These are phyloP conservation scores for Alectoris magna DNA, from an alignment of 2,797 vertebrate species.

Conservation along the genomic window DNA sequence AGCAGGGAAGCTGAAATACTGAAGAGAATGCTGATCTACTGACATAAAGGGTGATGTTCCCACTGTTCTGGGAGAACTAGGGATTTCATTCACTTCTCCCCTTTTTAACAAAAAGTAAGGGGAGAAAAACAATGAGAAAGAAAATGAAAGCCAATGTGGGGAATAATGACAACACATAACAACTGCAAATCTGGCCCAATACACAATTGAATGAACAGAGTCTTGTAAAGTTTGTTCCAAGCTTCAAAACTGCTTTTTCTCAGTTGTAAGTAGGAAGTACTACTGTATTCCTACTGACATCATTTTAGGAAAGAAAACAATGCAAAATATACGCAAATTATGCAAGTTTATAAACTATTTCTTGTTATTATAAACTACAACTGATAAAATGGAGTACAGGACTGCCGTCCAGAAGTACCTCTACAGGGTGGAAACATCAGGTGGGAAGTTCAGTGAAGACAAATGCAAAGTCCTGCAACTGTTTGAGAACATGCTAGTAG, in stretches of 20 bases:
- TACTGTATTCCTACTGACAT: not conserved
- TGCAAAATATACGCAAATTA: not conserved
- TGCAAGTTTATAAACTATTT: not conserved
- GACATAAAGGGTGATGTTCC: not conserved
- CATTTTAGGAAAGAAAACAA: not conserved
- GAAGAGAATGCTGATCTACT: not conserved
- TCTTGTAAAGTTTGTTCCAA: not conserved
- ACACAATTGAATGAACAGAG: not conserved
- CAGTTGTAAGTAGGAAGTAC: not conserved
- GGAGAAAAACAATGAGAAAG: not conserved
- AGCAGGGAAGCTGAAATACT: not conserved
- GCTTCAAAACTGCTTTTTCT: not conserved
- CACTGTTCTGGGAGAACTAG: not conserved
- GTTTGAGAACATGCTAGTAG: not conserved
- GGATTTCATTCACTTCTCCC: not conserved
- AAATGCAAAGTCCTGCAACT: not conserved
- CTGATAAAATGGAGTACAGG: not conserved
- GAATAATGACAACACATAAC: not conserved
- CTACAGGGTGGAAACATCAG: not conserved
- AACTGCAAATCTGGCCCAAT: not conserved
- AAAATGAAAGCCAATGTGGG: not conserved
- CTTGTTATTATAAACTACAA: not conserved
- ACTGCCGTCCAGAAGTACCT: not conserved
- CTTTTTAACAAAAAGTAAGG: not conserved
- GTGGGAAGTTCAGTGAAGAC: not conserved